Conservation (phyloP, 1,140 invertebrate genomes). For the Chironomus tepperi region DNA sequence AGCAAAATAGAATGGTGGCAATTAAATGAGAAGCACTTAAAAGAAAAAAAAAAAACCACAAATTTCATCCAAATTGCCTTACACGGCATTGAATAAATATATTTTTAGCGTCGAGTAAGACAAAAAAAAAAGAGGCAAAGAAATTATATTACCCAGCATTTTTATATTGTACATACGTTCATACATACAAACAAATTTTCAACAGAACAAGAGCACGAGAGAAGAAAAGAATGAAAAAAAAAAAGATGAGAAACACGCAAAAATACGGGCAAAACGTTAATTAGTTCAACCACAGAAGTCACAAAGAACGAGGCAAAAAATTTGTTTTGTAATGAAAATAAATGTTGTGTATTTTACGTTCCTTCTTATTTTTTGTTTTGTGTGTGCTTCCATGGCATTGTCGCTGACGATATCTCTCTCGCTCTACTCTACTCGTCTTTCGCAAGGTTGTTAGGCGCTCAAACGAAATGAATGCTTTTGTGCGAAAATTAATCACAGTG, state of each 20-base stretch:
- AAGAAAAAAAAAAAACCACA: constrained; percentile 5
- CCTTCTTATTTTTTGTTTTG: background rate
- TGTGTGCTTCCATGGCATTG: background rate
- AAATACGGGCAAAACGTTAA: constrained; percentile 7
- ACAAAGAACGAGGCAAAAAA: constrained; percentile 6
- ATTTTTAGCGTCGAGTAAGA: background rate
- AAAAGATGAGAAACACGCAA: constrained; percentile 7
- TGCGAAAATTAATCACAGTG: constrained; percentile 12
- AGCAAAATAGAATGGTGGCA: background rate
- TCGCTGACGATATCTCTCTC: background rate
- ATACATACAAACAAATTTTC: no score
- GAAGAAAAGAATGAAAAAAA: background rate
- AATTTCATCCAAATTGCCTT: constrained; percentile 8
- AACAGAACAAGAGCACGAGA: background rate
- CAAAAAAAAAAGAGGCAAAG: background rate
- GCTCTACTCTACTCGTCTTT: background rate
- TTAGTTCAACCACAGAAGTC: constrained; percentile 6
- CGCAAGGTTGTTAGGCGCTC: background rate
- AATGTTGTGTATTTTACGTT: constrained; percentile 13
- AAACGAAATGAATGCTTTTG: constrained; percentile 3
- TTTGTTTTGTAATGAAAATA: constrained; percentile 15
- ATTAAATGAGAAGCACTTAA: constrained; percentile 8
- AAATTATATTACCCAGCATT: background rate
- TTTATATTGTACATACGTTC: no score
- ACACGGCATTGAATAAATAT: constrained; percentile 13